A percentile compares a stretch with the other conserved stretches of the same genome.
These are phyloP conservation scores for Pogonomyrmex barbatus DNA, from an alignment of 1,140 invertebrate genomes.

Conservation along the genomic window DNA sequence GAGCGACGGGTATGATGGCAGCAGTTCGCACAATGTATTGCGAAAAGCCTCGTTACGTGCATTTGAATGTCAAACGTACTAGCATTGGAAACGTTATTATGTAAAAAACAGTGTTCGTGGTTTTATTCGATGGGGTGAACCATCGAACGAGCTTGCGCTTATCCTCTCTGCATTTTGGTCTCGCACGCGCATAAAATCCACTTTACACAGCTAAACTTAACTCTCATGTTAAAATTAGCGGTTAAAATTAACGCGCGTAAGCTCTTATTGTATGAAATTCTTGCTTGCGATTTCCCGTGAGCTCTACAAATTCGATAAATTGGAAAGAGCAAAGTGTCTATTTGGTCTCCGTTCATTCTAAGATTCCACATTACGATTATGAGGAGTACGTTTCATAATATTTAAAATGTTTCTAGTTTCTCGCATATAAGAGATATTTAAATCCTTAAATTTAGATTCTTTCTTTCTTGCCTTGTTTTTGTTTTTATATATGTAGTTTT, in stretches of 20 bases:
- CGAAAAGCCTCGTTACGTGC: conserved; percentile 33
- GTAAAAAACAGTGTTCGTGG: conserved; percentile 21
- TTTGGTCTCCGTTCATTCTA: neutral
- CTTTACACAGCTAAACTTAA: conserved; percentile 11
- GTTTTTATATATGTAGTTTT: neutral
- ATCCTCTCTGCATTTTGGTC: conserved; percentile 16
- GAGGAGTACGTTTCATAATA: neutral
- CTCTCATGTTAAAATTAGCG: neutral
- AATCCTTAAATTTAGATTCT: neutral
- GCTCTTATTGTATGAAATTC: conserved; percentile 8
- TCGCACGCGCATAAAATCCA: neutral
- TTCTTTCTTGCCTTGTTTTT: neutral
- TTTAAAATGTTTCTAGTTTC: neutral
- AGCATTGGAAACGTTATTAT: conserved; percentile 30
- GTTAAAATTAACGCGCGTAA: conserved; percentile 13
- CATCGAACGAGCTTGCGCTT: neutral
- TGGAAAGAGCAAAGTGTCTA: neutral
- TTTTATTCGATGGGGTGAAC: conserved; percentile 15
- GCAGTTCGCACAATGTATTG: conserved; percentile 44
- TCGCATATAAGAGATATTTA: neutral
- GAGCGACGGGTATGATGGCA: neutral
- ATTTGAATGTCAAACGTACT: conserved; percentile 53
- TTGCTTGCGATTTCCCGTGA: neutral
- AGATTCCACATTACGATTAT: neutral
- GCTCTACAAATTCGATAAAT: conserved; percentile 2